Conservation (phyloP, 1,140 invertebrate species). For the Cephus cinctus region DNA sequence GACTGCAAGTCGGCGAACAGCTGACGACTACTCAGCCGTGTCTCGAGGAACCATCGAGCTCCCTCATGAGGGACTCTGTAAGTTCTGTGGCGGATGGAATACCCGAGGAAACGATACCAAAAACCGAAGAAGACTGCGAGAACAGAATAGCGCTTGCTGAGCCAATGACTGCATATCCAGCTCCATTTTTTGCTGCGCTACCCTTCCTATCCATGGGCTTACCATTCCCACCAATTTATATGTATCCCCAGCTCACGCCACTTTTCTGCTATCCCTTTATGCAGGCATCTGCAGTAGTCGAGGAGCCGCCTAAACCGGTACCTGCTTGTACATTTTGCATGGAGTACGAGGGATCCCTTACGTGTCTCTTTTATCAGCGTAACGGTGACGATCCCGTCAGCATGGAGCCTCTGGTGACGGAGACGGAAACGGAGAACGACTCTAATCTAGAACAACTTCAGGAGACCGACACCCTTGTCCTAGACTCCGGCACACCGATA, state of each 20-base stretch:
- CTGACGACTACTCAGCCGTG: slow-evolving; percentile 71
- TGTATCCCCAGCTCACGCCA: slow-evolving; percentile 49
- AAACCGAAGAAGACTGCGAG: slow-evolving; percentile 26
- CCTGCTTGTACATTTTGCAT: slow-evolving; percentile 51
- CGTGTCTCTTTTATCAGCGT: slow-evolving; percentile 50
- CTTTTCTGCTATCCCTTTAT: slow-evolving; percentile 49
- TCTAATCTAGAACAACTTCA: slow-evolving; percentile 31
- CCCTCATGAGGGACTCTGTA: not conserved
- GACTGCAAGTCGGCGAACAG: slow-evolving; percentile 67
- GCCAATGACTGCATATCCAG: slow-evolving; percentile 39
- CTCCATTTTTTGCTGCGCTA: slow-evolving; percentile 48
- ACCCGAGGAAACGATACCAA: not conserved
- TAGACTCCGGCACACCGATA: slow-evolving; percentile 36
- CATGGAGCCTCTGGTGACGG: too few relatives aligned
- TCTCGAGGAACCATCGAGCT: slow-evolving; percentile 48
- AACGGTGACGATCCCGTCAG: slow-evolving; percentile 30
- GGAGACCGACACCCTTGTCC: slow-evolving; percentile 23
- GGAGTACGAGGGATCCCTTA: slow-evolving; percentile 49
- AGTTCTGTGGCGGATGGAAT: not conserved
- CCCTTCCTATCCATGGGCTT: slow-evolving; percentile 54
- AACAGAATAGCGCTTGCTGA: slow-evolving; percentile 33
- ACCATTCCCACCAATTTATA: slow-evolving; percentile 51
- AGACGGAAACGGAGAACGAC: slow-evolving; percentile 18
- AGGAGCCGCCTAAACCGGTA: slow-evolving; percentile 39
- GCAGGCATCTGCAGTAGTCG: slow-evolving; percentile 32